These are phyloP conservation scores for Gerris buenoi DNA, from an alignment of 1,140 invertebrate species.

Conservation along the genomic window DNA sequence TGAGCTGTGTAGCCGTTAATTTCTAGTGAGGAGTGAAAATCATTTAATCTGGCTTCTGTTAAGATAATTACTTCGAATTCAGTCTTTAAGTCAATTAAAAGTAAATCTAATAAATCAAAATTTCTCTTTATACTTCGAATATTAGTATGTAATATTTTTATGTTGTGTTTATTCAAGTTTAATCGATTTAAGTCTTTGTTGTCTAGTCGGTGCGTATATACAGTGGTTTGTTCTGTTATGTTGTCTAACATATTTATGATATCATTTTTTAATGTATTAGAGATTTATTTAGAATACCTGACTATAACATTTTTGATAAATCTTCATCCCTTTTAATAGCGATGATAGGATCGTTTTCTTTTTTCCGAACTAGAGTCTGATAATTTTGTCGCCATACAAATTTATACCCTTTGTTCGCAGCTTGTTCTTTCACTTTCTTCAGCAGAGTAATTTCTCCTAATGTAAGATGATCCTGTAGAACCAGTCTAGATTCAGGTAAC, in stretches of 20 bases:
- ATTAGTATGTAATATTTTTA: neutral
- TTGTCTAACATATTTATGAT: neutral
- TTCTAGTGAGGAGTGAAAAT: neutral
- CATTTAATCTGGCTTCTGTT: neutral
- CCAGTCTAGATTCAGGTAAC: neutral
- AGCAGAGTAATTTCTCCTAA: neutral
- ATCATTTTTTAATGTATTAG: neutral
- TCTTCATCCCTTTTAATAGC: neutral
- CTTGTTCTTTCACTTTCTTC: neutral
- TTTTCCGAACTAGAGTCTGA: neutral
- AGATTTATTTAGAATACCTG: neutral
- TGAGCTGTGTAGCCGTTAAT: constrained; percentile 3
- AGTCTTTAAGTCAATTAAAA: neutral
- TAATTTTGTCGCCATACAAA: neutral
- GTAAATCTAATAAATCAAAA: neutral
- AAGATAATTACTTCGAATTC: neutral
- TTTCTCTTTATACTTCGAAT: neutral
- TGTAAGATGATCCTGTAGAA: neutral
- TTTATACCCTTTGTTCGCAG: neutral
- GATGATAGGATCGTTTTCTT: neutral
- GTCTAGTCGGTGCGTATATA: neutral
- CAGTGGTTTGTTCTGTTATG: neutral
- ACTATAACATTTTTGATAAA: neutral
- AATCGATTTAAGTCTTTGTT: neutral
- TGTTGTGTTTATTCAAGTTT: neutral